phyloP scores from a whole-genome alignment of 2,113 vertebrate genomes.

The Neoarius graeffei region DNA sequence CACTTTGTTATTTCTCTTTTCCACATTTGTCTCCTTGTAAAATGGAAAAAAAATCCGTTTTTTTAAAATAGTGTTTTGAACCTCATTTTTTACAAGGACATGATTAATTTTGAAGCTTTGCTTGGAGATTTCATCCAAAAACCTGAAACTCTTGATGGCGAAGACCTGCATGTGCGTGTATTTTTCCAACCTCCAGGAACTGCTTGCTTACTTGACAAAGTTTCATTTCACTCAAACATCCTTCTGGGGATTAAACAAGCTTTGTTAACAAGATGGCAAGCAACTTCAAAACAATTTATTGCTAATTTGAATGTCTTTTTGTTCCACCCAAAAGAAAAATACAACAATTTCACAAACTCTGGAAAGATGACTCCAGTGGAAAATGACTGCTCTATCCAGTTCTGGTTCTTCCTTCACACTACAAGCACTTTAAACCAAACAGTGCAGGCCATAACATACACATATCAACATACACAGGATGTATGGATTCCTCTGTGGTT shows the following conservation, averaged over 20 bases:
- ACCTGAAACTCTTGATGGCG: not conserved
- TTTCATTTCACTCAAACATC: constrained; percentile 52
- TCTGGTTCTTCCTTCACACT: not conserved
- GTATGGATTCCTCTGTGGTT: constrained; percentile 36
- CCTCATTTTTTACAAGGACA: not conserved
- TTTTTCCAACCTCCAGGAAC: not conserved
- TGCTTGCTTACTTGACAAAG: constrained; percentile 17
- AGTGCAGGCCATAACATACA: not conserved
- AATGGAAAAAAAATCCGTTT: not conserved
- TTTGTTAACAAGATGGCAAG: constrained; percentile 69
- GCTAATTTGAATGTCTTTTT: constrained; percentile 32
- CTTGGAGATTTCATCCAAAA: not conserved
- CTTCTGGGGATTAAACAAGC: constrained; percentile 61
- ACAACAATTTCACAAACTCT: constrained; percentile 19
- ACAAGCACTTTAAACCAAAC: not conserved
- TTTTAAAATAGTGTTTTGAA: not conserved
- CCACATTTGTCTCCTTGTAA: not conserved
- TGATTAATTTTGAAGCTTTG: not conserved
- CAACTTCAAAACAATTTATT: constrained; percentile 48
- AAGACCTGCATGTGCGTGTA: not conserved
- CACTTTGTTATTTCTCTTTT: not conserved
- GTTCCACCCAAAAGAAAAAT: constrained; percentile 13
- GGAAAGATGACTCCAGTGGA: constrained; percentile 2
- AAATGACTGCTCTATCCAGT: constrained; percentile 13
- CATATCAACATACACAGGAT: not conserved